phyloP scores from a whole-genome alignment of 2,113 vertebrate species.

The Aegithalos caudatus region DNA sequence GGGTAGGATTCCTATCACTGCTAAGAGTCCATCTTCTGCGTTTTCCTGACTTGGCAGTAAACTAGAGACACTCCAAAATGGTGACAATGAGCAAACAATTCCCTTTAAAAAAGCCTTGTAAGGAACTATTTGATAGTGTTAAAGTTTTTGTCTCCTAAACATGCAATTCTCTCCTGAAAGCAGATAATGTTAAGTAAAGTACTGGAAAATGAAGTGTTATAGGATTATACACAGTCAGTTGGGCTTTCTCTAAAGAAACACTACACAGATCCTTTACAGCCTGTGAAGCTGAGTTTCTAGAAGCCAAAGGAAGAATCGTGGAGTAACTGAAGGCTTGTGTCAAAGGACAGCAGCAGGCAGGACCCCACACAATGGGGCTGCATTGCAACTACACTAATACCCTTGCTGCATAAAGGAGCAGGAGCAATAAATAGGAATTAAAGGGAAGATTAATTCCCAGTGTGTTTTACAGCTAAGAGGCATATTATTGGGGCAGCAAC shows the following conservation, averaged over 20 bases:
- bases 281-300: background rate
- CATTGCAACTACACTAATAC: background rate
- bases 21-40: background rate
- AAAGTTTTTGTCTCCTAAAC: background rate
- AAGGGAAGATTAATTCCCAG: background rate
- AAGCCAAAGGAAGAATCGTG: background rate
- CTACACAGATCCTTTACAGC: background rate
- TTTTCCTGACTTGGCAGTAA: background rate
- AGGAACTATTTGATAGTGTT: background rate
- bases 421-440: background rate
- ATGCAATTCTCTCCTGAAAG: background rate
- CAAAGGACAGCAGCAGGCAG: constrained; percentile 2
- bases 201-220: background rate
- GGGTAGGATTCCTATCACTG: background rate
- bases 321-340: background rate
- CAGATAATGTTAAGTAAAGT: background rate
- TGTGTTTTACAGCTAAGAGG: background rate
- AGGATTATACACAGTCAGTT: background rate
- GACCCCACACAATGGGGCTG: background rate
- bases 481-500: background rate
- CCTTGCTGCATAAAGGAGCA: background rate
- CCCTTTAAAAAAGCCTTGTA: background rate
- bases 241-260: constrained; percentile 14
- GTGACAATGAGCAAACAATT: background rate
- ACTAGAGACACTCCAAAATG: background rate